A percentile compares a stretch with the other conserved stretches of the same genome.
phyloP scores from a whole-genome alignment of 2,888 invertebrate genomes.

The Auanema freiburgensis region DNA sequence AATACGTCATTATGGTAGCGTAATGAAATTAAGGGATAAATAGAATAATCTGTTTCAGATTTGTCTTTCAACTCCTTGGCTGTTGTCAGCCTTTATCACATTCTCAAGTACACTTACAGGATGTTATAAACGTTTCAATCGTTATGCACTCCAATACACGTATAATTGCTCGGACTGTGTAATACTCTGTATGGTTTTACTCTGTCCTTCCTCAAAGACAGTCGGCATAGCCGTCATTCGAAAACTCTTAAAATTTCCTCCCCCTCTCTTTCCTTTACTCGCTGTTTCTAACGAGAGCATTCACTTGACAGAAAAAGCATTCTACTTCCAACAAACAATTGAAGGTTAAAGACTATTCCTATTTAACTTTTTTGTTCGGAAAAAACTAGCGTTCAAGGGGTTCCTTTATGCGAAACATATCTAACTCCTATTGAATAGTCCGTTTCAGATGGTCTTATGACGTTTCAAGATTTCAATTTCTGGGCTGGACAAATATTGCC shows the following conservation, averaged over 20 bases:
- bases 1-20: too few relatives aligned
- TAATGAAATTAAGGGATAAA: too few relatives aligned
- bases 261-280: too few relatives aligned
- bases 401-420: too few relatives aligned
- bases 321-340: neutral
- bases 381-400: too few relatives aligned
- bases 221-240: neutral
- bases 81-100: neutral
- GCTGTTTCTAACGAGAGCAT: too few relatives aligned
- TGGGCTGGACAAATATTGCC: constrained; percentile 1
- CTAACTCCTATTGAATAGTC: too few relatives aligned
- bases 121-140: constrained; percentile 4
- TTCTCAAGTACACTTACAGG: neutral
- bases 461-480: neutral
- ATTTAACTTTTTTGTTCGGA: too few relatives aligned
- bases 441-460: neutral
- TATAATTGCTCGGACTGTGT: neutral
- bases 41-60: neutral
- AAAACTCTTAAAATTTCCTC: neutral
- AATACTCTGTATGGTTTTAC: neutral
- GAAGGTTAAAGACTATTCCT: neutral
- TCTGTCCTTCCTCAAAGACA: neutral
- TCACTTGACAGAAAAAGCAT: too few relatives aligned
- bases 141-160: neutral
- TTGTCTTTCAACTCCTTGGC: neutral